Conservation (phyloP, 2,797 vertebrate genomes). For the Sebastes paucispinis region DNA sequence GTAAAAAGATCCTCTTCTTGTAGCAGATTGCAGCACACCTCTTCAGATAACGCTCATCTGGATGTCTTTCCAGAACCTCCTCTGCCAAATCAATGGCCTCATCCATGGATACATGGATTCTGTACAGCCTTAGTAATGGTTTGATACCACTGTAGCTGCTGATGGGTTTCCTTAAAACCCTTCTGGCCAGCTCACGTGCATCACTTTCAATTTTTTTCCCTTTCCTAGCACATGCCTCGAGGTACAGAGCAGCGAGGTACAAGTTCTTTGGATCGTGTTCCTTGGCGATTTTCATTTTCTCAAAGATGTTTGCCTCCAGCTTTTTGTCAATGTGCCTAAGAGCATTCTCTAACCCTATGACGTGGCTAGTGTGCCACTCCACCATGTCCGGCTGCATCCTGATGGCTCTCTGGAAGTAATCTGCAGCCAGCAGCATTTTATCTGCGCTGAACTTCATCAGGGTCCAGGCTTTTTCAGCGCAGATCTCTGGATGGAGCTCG, state of each 20-base stretch:
- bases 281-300: conserved; percentile 45
- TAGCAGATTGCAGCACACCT: conserved; percentile 61
- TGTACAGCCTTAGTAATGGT: conserved; percentile 43
- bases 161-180: not conserved
- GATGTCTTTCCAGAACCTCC: conserved; percentile 58
- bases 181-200: not conserved
- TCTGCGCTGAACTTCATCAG: conserved; percentile 56
- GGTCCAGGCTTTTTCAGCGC: conserved; percentile 74
- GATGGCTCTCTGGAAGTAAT: conserved; percentile 67
- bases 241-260: conserved; percentile 36
- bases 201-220: conserved; percentile 5
- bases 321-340: not conserved
- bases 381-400: conserved; percentile 65
- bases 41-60: conserved; percentile 60
- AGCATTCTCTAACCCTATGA: conserved; percentile 11
- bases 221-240: not conserved
- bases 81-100: conserved; percentile 66
- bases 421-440: conserved; percentile 12
- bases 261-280: conserved; percentile 59
- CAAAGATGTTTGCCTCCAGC: conserved; percentile 16
- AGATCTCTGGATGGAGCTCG: conserved; percentile 67
- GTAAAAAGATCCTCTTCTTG: conserved; percentile 35
- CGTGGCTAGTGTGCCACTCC: conserved; percentile 68
- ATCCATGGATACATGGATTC: not conserved
- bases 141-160: conserved; percentile 47